phyloP scores from a whole-genome alignment of 2,113 vertebrate genomes.

The Equus quagga region DNA sequence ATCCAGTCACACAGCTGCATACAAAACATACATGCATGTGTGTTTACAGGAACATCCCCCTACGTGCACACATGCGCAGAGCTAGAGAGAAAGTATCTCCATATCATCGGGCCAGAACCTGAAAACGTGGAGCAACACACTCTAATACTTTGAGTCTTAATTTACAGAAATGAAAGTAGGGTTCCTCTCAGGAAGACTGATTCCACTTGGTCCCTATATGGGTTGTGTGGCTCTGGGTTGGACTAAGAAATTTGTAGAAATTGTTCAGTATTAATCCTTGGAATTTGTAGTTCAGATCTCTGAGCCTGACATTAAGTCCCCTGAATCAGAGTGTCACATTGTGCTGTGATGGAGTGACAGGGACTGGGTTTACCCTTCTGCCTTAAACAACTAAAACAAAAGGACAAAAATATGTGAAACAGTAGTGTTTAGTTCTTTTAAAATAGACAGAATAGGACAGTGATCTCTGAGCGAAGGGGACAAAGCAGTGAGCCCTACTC shows the following conservation, averaged over 20 bases:
- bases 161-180: slow-evolving; percentile 36
- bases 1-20: slow-evolving; percentile 41
- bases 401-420: not conserved
- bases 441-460: not conserved
- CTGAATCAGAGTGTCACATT: not conserved
- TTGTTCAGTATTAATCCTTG: not conserved
- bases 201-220: not conserved
- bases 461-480: not conserved
- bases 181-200: not conserved
- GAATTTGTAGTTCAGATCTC: slow-evolving; percentile 31
- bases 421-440: not conserved
- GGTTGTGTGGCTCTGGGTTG: not conserved
- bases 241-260: slow-evolving; percentile 41
- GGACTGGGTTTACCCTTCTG: not conserved
- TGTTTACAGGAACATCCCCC: slow-evolving; percentile 15
- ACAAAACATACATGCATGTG: slow-evolving; percentile 1
- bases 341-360: not conserved
- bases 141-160: not conserved
- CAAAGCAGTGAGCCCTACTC: not conserved
- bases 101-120: not conserved
- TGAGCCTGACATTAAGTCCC: not conserved
- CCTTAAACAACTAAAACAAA: not conserved
- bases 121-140: not conserved
- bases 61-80: not conserved
- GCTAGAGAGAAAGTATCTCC: not conserved